phyloP scores from a whole-genome alignment of 2,888 invertebrate genomes.

The Tachina grossa region DNA sequence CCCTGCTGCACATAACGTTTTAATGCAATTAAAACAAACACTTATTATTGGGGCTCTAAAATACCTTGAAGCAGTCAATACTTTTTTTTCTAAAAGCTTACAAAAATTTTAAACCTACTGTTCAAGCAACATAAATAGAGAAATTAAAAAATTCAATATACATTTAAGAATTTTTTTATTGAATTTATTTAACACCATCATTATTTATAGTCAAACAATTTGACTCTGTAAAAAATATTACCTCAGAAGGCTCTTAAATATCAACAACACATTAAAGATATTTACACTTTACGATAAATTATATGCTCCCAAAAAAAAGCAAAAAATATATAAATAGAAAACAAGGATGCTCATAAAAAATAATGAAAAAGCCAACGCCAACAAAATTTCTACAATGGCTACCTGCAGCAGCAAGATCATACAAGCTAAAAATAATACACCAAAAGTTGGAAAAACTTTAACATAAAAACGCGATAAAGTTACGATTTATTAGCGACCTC shows the following conservation, averaged over 20 bases:
- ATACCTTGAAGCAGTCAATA: neutral
- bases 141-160: constrained; percentile 9
- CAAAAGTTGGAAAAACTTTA: constrained; percentile 62
- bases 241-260: constrained; percentile 71
- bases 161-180: constrained; percentile 54
- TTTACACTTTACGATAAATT: constrained; percentile 72
- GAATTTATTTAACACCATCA: constrained; percentile 66
- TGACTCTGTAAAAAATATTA: constrained; percentile 56
- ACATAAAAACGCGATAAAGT: constrained; percentile 80
- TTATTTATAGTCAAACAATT: constrained; percentile 71
- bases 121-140: neutral
- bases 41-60: too few relatives aligned
- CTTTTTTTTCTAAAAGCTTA: constrained; percentile 22
- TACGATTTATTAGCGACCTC: constrained; percentile 81
- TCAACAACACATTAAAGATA: constrained; percentile 72
- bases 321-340: constrained; percentile 37
- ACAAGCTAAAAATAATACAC: neutral
- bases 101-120: neutral
- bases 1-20: too few relatives aligned
- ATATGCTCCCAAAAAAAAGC: constrained; percentile 53
- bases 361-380: constrained; percentile 34
- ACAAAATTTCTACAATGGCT: constrained; percentile 55
- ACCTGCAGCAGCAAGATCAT: constrained; percentile 57
- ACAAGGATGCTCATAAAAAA: constrained; percentile 55
- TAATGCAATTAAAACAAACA: too few relatives aligned